These are phyloP conservation scores for Nixonia krombeini DNA, from an alignment of 1,140 invertebrate species.

Conservation along the genomic window DNA sequence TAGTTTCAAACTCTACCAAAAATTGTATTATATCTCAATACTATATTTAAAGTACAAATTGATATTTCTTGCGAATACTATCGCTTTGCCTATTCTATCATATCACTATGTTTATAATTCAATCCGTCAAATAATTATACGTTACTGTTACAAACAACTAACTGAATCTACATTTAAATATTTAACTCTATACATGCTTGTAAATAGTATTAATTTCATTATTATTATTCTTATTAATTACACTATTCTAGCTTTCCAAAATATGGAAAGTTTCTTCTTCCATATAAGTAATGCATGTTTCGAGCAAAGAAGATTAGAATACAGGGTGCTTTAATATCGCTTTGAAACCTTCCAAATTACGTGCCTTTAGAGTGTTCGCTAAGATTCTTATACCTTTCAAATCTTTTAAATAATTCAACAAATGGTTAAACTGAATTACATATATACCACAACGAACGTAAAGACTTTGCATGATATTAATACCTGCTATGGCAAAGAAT, in stretches of 20 bases:
- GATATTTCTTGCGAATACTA: constrained; percentile 15
- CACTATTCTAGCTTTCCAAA: too few relatives aligned
- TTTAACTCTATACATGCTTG: neutral
- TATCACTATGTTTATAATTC: constrained; percentile 23
- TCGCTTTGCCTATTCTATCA: constrained; percentile 2
- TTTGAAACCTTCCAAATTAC: constrained; percentile 53
- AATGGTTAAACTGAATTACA: too few relatives aligned
- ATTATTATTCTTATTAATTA: too few relatives aligned
- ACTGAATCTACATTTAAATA: constrained; percentile 18
- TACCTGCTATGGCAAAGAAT: too few relatives aligned
- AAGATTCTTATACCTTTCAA: neutral
- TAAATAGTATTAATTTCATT: too few relatives aligned
- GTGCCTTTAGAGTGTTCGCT: constrained; percentile 51
- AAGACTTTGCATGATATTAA: too few relatives aligned
- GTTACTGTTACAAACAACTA: constrained; percentile 3
- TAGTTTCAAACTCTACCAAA: too few relatives aligned
- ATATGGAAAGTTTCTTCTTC: neutral
- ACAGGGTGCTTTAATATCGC: constrained; percentile 39
- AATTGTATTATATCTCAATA: too few relatives aligned
- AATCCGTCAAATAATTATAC: constrained; percentile 10
- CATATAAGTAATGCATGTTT: neutral
- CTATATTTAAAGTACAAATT: neutral
- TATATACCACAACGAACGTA: neutral
- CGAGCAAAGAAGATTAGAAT: neutral
- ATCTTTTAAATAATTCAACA: too few relatives aligned